Evolutionary conservation across 1,140 invertebrate species (phyloP).

Genomic region (Battus philenor): DNA sequence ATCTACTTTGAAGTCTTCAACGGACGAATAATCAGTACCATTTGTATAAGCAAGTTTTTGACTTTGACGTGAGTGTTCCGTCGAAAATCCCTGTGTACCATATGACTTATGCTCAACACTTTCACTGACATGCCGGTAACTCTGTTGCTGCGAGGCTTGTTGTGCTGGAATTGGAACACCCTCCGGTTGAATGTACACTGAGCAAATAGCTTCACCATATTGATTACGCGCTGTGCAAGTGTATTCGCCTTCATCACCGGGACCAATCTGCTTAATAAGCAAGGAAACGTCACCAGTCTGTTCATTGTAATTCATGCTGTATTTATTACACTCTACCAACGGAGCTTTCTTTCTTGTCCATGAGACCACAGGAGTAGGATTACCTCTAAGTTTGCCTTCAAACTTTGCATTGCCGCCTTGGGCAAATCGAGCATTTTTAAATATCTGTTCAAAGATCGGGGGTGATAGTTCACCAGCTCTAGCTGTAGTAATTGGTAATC

Average conservation of each 20-base stretch:
- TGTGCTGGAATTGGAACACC: constrained; percentile 82
- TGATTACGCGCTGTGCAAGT: constrained; percentile 95
- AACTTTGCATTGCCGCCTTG: constrained; percentile 95
- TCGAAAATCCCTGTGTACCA: constrained; percentile 69
- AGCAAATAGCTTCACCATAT: constrained; percentile 95
- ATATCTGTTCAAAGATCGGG: constrained; percentile 95
- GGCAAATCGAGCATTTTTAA: constrained; percentile 94
- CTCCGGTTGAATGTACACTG: constrained; percentile 96
- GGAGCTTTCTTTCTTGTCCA: constrained; percentile 95
- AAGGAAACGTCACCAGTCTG: constrained; percentile 90
- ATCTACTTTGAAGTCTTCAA: constrained; percentile 91
- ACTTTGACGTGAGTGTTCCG: constrained; percentile 70
- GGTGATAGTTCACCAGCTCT: constrained; percentile 85
- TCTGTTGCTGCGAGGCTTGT: constrained; percentile 70
- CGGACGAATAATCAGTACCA: constrained; percentile 78
- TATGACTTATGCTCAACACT: constrained; percentile 77
- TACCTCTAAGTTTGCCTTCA: constrained; percentile 92
- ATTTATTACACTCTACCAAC: constrained; percentile 87
- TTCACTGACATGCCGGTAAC: constrained; percentile 78
- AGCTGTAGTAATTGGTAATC: constrained; percentile 64
- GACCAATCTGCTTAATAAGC: constrained; percentile 92
- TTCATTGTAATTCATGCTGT: constrained; percentile 91
- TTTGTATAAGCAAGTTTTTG: constrained; percentile 84
- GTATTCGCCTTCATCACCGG: constrained; percentile 97
- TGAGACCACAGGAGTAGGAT: constrained; percentile 94